phyloP scores from a whole-genome alignment of 2,888 invertebrate species.

The Leptopterna dolabrata region DNA sequence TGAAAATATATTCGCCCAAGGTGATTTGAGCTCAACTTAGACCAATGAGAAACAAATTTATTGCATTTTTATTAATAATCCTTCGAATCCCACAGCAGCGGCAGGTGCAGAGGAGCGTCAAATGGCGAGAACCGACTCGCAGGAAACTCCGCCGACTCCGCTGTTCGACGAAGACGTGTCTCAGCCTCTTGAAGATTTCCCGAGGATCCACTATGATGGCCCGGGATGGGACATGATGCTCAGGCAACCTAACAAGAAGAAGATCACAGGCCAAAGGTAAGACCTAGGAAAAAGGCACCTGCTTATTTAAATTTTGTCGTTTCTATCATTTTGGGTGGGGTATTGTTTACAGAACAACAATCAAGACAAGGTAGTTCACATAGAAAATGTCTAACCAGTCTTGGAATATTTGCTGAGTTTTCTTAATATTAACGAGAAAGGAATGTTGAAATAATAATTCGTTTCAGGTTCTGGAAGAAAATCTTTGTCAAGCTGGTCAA shows the following conservation, averaged over 20 bases:
- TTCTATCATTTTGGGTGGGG: no score
- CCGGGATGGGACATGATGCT: conserved; percentile 97
- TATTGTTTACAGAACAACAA: no score
- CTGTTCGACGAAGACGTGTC: conserved; percentile 94
- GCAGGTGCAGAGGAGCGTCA: conserved; percentile 53
- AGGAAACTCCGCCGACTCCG: conserved; percentile 91
- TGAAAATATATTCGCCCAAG: conserved; percentile 64
- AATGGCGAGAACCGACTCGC: conserved; percentile 69
- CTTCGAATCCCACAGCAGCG: conserved; percentile 20
- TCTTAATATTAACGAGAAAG: no score
- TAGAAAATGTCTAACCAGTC: no score
- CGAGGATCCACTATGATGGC: conserved; percentile 79
- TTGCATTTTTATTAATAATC: no score
- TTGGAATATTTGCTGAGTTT: no score
- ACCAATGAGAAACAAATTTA: no score
- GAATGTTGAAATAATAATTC: background rate
- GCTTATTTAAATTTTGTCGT: background rate
- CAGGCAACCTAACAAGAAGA: conserved; percentile 95
- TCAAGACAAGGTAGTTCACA: no score
- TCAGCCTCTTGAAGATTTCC: conserved; percentile 91
- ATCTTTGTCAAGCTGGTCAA: conserved; percentile 84
- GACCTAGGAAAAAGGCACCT: background rate
- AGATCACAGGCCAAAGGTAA: conserved; percentile 87
- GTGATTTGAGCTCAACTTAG: conserved; percentile 49
- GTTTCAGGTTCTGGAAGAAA: conserved; percentile 92